A percentile compares a stretch with the other conserved stretches of the same genome.
These are phyloP conservation scores for Phyllostomus hastatus DNA, from an alignment of 2,113 vertebrate genomes.

Conservation along the genomic window DNA sequence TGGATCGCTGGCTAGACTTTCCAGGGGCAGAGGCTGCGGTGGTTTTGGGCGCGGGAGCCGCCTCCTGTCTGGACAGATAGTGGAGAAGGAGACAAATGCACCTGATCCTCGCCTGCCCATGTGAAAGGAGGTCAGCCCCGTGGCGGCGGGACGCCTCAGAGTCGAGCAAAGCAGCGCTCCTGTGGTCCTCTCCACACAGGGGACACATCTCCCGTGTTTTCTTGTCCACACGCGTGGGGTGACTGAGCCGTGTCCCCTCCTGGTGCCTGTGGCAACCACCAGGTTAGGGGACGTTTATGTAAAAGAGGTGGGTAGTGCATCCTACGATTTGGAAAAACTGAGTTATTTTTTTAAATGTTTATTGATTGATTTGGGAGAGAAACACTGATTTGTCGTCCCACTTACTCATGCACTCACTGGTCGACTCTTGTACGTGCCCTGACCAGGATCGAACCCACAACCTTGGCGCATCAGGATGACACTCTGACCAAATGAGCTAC, in stretches of 20 bases:
- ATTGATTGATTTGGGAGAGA: too few relatives aligned
- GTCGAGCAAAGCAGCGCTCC: not conserved
- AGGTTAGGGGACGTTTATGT: not conserved
- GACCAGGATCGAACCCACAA: too few relatives aligned
- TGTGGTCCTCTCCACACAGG: not conserved
- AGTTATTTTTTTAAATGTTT: not conserved
- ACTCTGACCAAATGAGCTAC: too few relatives aligned
- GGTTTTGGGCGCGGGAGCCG: not conserved
- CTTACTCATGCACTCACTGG: too few relatives aligned
- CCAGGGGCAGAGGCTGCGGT: not conserved
- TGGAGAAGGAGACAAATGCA: not conserved
- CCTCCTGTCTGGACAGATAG: not conserved
- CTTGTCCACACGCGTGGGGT: not conserved
- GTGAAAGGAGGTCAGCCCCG: fast-evolving
- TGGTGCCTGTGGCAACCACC: too few relatives aligned
- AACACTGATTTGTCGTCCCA: too few relatives aligned
- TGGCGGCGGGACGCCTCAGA: too few relatives aligned
- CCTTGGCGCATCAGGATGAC: too few relatives aligned
- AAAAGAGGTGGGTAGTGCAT: not conserved
- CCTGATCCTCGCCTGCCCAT: too few relatives aligned
- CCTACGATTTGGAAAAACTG: not conserved
- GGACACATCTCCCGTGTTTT: too few relatives aligned
- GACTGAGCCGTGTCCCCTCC: not conserved
- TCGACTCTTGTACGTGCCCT: too few relatives aligned
- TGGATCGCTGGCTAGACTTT: fast-evolving